Conservation (phyloP, 2,797 vertebrate species). For the Taenioides sp. region DNA sequence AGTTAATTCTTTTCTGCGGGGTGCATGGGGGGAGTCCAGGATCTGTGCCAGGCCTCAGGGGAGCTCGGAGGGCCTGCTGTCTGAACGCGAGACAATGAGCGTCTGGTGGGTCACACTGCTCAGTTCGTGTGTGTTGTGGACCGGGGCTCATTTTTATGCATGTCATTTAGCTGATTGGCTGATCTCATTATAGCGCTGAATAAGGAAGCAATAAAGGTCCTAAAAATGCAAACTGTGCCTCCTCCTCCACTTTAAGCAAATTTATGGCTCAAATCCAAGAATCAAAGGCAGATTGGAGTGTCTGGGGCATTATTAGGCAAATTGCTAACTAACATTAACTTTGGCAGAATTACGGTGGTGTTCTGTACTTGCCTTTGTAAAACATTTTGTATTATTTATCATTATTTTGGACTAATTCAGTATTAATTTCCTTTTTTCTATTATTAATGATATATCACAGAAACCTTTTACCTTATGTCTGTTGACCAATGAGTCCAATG, state of each 20-base stretch:
- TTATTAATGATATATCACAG: not conserved
- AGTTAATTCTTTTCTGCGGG: too few species aligned
- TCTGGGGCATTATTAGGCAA: slow-evolving; percentile 30
- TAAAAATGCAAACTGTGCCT: slow-evolving; percentile 8
- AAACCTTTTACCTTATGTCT: not conserved
- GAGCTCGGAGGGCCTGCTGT: slow-evolving; percentile 65
- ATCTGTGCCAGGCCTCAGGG: slow-evolving; percentile 58
- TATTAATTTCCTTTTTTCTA: not conserved
- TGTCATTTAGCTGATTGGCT: slow-evolving; percentile 53
- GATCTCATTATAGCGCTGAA: slow-evolving; percentile 54
- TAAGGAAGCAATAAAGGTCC: slow-evolving; percentile 25
- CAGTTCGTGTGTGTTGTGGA: slow-evolving; percentile 22
- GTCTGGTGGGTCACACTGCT: slow-evolving; percentile 40
- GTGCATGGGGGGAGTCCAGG: slow-evolving; percentile 33
- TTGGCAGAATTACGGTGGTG: slow-evolving; percentile 14
- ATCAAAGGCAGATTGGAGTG: slow-evolving; percentile 7
- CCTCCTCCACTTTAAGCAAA: slow-evolving; percentile 23
- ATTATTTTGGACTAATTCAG: not conserved
- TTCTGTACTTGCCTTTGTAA: slow-evolving; percentile 2
- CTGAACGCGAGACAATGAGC: slow-evolving; percentile 59
- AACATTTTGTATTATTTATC: not conserved
- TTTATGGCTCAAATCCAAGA: slow-evolving; percentile 32
- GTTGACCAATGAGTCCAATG: not conserved
- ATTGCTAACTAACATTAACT: slow-evolving; percentile 22
- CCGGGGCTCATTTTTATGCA: slow-evolving; percentile 37